Base-by-base conservation (phyloP, 1,140 invertebrate species). In the Aphelinus certus region DNA sequence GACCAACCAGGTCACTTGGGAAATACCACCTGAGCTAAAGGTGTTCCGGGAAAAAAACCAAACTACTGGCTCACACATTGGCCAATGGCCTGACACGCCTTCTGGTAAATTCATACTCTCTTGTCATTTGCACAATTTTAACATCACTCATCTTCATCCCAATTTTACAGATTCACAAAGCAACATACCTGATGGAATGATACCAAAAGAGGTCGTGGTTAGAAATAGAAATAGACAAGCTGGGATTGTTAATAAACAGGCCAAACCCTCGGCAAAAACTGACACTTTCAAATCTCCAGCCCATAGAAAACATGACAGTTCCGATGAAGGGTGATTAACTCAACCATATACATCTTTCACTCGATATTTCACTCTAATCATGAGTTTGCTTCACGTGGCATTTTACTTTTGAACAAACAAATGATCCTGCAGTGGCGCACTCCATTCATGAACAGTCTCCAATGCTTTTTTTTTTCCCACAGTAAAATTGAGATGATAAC, bases 1-100 rank as follows among this genome's bases (percentile, higher is more conserved):
- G 68, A 93, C 92, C 1, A 93, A 94, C 83, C 90, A 92, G 80
- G 93, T 94, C 2, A 93, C 92, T 7, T 94, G 93, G 93, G 91
- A 93, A 73, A 90, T 91, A 71, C 93, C 93, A 43, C 76, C 85
- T 4, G 92, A 91, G 78, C 88, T 89, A 66, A 88, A 85, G 26
- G 79, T 79, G 2, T 71, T 82, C 49, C 80, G 78, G 49, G 82
- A 82, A 66, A 78, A 78, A 42, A 66, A 75, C 46, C 81, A 85
- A 63, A 66, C 49, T 45, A 77, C 78, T 58, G 74, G 79, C 49
- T 73, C 79, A 3, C 81, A 85, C 43, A 77, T 82, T 69, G 66
- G 81, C 43, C 81, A 82, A 62, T 85, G 85, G 84, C 75, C 83
- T 56, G 70, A 70, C 7, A 55, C 67, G 10, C 48, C 71, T 62